phyloP scores from a whole-genome alignment of 1,140 invertebrate species.

The Drosophila dunni region DNA sequence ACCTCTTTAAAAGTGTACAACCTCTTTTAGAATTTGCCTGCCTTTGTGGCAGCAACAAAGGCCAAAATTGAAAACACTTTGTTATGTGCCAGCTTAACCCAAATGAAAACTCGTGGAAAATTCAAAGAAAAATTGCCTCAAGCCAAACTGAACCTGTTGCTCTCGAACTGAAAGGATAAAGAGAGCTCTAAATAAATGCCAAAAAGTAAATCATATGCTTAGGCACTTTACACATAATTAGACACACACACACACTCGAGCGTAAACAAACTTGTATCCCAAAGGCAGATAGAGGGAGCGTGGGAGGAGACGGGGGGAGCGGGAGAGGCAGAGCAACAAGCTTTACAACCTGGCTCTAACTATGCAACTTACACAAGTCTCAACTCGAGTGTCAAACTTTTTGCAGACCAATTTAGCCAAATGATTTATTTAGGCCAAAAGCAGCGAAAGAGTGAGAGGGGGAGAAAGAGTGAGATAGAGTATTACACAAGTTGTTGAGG shows the following conservation, averaged over 20 bases:
- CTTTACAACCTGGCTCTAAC: constrained; percentile 32
- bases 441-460: constrained; percentile 19
- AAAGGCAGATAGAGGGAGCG: background rate
- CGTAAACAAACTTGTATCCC: background rate
- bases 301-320: background rate
- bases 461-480: constrained; percentile 5
- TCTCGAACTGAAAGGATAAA: background rate
- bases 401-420: constrained; percentile 82
- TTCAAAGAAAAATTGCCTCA: constrained; percentile 4
- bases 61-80: constrained; percentile 15
- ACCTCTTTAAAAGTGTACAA: background rate
- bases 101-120: constrained; percentile 9
- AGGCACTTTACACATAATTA: constrained; percentile 80
- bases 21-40: background rate
- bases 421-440: constrained; percentile 81
- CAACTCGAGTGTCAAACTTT: constrained; percentile 80
- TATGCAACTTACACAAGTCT: constrained; percentile 66
- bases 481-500: constrained; percentile 21
- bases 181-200: constrained; percentile 34
- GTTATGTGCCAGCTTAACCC: constrained; percentile 4
- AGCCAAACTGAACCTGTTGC: constrained; percentile 16
- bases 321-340: constrained; percentile 18
- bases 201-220: constrained; percentile 78
- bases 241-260: constrained; percentile 34
- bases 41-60: constrained; percentile 9